These are phyloP conservation scores for Lathamus discolor DNA, from an alignment of 2,113 vertebrate genomes.

Conservation along the genomic window DNA sequence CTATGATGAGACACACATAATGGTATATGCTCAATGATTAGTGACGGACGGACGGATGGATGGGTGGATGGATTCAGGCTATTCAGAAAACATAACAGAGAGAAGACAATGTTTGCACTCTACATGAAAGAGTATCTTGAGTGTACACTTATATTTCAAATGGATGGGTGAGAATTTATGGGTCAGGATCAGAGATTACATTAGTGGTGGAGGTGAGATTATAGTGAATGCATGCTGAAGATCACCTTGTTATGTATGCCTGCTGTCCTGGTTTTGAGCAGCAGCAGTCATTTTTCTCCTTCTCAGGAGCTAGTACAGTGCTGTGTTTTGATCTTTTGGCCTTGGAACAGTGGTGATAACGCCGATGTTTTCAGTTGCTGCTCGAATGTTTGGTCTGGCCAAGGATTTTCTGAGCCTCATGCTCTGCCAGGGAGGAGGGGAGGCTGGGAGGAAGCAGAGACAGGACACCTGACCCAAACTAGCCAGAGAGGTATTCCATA, in stretches of 20 bases:
- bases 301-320: too few species aligned
- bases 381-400: too few species aligned
- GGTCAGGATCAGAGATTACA: neutral
- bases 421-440: too few species aligned
- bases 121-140: neutral
- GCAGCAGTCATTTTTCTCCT: too few species aligned
- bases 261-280: too few species aligned
- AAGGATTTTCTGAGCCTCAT: too few species aligned
- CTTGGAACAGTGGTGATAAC: too few species aligned
- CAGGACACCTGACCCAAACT: too few species aligned
- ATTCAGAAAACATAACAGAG: neutral
- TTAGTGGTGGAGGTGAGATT: neutral
- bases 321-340: too few species aligned
- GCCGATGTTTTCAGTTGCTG: too few species aligned
- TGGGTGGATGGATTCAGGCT: neutral
- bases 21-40: neutral
- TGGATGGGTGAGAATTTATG: neutral
- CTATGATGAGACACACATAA: neutral
- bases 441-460: too few species aligned
- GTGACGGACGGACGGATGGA: neutral
- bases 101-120: neutral
- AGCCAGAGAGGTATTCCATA: too few species aligned
- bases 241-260: neutral
- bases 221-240: neutral
- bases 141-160: neutral